Conservation (phyloP, 2,888 invertebrate species). For the Nesidiocoris tenuis region DNA sequence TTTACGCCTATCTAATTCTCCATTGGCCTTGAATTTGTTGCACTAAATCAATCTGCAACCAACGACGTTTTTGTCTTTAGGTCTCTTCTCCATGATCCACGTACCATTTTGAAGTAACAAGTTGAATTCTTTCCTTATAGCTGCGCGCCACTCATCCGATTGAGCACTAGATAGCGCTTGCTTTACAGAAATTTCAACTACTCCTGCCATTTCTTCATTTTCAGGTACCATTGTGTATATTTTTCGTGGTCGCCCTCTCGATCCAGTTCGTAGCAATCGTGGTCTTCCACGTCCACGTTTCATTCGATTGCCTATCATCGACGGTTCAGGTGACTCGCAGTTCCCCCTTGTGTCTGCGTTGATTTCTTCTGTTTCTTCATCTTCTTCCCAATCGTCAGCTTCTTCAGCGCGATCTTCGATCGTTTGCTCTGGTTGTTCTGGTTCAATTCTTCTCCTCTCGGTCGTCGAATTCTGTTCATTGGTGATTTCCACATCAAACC, state of each 20-base stretch:
- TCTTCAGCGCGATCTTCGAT: not conserved
- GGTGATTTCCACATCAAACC: not conserved
- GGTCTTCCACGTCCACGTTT: not conserved
- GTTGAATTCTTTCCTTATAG: conserved; percentile 4
- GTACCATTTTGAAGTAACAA: not conserved
- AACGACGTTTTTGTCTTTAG: not conserved
- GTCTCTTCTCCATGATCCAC: conserved; percentile 5
- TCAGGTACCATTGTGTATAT: not conserved
- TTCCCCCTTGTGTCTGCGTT: not conserved
- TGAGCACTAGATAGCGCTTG: not conserved
- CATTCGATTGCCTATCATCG: not conserved
- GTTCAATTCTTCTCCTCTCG: not conserved
- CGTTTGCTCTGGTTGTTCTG: not conserved
- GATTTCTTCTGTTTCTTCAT: not conserved
- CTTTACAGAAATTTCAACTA: not conserved
- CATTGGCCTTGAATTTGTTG: conserved; percentile 17
- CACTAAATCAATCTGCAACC: not conserved
- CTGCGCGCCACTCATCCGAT: conserved; percentile 1
- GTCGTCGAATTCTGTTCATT: not conserved
- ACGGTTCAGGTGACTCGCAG: too few species aligned
- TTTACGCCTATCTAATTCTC: not conserved
- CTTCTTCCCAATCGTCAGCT: not conserved
- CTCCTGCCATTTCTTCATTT: not conserved
- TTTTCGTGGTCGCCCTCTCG: conserved; percentile 8
- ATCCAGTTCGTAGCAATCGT: not conserved